Base-by-base conservation (phyloP, 92 coral and sea anemone genomes). In the Phenganax marumi region DNA sequence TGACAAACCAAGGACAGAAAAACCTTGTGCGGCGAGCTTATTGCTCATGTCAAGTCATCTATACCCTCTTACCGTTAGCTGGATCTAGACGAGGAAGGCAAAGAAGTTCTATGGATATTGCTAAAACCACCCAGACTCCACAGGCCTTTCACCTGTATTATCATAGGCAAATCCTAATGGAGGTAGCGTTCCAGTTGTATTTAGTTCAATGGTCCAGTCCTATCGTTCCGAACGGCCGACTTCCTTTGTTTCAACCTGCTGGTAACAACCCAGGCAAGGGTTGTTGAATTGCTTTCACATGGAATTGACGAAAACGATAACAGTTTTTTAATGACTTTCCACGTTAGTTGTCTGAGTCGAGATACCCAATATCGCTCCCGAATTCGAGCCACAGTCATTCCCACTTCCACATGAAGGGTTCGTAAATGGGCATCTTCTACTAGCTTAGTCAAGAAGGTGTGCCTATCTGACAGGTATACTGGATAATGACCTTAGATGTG, bases 381-480 rank as follows among this genome's bases (percentile, higher is more conserved):
- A 0, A 70, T 50, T 51, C 12, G 22, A 2, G 76, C 54, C 76
- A 71, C 39, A 10, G 54, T 43, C 22, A 71, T 16, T 26, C 54
- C 57, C 8, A 71, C 76, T 70, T 4, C 76, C 55, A 54, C 76
- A 43, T 70, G 76, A 6, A 70, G 76, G 0, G 76, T 70, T 12
- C 51, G 69, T 50, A 55, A 3, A 22, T 76, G 81, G 1, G 60
- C 69, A 17, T 60, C 68, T 12, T 55, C 51, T 19, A 76, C 81
- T 50, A 76, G 11, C 48, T 71, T 71, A 0, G 1, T 10, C 23
- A 68, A 25, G 53, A 70, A 70, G 2, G 76, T 51, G 3, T 39
- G 6, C 8, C 3, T 43, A 53, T 70, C 76, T 0, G 76, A 53
- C 5, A 76, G 81, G n/a, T 54, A 76, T 10, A 76, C 52, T 1